Conservation (phyloP, 1,140 invertebrate genomes). For the Camponotus pennsylvanicus region DNA sequence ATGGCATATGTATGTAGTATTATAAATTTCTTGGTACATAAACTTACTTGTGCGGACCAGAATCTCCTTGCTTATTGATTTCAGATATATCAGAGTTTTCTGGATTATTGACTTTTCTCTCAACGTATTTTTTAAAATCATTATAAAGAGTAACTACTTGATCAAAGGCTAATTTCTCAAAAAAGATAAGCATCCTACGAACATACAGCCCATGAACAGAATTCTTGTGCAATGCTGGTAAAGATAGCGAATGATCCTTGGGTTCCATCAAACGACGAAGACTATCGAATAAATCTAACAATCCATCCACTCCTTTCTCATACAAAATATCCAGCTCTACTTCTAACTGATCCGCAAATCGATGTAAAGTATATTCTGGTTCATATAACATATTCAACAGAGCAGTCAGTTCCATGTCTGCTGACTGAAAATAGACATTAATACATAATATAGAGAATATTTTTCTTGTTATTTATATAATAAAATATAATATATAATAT, state of each 20-base stretch:
- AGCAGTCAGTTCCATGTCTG: constrained; percentile 89
- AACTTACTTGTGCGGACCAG: constrained; percentile 51
- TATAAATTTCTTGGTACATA: neutral
- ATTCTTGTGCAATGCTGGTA: constrained; percentile 84
- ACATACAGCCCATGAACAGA: constrained; percentile 91
- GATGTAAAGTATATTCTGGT: constrained; percentile 86
- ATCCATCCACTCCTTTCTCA: constrained; percentile 87
- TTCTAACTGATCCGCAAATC: constrained; percentile 86
- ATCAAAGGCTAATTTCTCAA: constrained; percentile 94
- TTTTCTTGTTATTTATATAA: neutral
- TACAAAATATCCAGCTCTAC: constrained; percentile 86
- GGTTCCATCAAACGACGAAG: constrained; percentile 86
- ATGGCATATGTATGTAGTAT: no score
- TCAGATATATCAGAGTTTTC: constrained; percentile 58
- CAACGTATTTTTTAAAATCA: constrained; percentile 87
- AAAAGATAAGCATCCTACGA: constrained; percentile 91
- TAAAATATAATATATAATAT: no score
- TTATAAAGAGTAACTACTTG: constrained; percentile 91
- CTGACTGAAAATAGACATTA: constrained; percentile 82
- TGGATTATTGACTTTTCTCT: constrained; percentile 62
- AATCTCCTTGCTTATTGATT: constrained; percentile 58
- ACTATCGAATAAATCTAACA: constrained; percentile 89
- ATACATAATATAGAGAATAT: neutral
- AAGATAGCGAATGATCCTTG: constrained; percentile 77
- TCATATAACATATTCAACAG: constrained; percentile 87